Percentiles rank a stretch among this genome's conserved stretches.
phyloP scores from a whole-genome alignment of 2,888 invertebrate species.

The Ornithoptera priamus region DNA sequence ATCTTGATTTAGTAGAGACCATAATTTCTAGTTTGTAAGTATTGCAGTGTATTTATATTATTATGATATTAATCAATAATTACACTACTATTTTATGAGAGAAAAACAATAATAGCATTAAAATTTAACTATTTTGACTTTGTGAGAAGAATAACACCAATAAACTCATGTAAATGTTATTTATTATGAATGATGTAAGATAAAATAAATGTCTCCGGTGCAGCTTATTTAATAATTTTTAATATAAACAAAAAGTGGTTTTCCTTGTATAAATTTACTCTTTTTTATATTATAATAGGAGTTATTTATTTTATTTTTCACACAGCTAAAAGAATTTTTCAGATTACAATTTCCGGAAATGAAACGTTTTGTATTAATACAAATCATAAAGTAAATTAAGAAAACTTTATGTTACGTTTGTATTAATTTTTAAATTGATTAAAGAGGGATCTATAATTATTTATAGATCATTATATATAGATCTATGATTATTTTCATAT shows the following conservation, averaged over 20 bases:
- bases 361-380: too few species aligned
- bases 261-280: neutral
- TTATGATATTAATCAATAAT: neutral
- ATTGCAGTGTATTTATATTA: neutral
- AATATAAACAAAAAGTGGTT: neutral
- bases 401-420: too few species aligned
- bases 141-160: neutral
- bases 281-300: neutral
- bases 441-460: neutral
- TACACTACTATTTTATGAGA: neutral
- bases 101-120: neutral
- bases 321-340: too few species aligned
- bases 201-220: neutral
- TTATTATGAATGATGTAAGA: neutral
- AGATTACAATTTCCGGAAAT: too few species aligned
- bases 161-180: neutral
- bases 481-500: too few species aligned
- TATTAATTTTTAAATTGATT: neutral
- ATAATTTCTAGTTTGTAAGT: neutral
- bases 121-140: neutral
- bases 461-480: too few species aligned
- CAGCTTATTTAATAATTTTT: too few species aligned
- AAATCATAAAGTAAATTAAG: too few species aligned
- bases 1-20: neutral
- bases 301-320: too few species aligned